Percentiles rank a stretch among this genome's conserved stretches.
Conservation (phyloP, 1,140 invertebrate genomes). For the Drusus annulatus region DNA sequence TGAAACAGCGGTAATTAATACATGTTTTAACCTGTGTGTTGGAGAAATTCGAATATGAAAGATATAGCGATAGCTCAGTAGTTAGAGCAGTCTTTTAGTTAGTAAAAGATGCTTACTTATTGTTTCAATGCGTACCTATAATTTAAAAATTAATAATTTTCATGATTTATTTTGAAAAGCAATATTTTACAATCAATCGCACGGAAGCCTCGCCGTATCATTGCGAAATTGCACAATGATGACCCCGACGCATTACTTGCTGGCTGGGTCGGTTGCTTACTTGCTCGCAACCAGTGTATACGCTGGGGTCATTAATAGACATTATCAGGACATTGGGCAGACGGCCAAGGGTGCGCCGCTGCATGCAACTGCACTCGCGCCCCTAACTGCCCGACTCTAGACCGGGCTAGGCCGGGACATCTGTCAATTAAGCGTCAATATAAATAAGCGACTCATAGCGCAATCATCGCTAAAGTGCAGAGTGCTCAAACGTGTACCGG, state of each 20-base stretch:
- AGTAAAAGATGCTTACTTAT: no score
- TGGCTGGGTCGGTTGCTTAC: no score
- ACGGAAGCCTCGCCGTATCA: not conserved
- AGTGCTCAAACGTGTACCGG: not conserved
- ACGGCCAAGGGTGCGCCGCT: not conserved
- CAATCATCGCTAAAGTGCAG: slow-evolving; percentile 39
- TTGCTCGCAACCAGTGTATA: slow-evolving; percentile 9
- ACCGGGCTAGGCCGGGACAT: slow-evolving; percentile 8
- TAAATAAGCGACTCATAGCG: slow-evolving; percentile 46
- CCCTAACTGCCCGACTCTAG: not conserved
- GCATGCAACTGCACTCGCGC: slow-evolving; percentile 18
- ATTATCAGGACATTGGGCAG: slow-evolving; percentile 17
- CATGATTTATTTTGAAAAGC: no score
- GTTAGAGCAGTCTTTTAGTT: no score
- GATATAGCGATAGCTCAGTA: no score
- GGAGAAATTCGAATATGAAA: no score
- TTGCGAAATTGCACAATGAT: not conserved
- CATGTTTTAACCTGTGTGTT: no score
- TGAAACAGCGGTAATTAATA: no score
- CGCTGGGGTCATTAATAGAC: slow-evolving; percentile 19
- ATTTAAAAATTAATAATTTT: no score
- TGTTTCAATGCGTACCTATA: no score
- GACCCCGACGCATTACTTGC: not conserved
- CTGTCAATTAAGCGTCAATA: slow-evolving; percentile 52
- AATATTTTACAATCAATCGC: no score